Evolutionary conservation across 1,140 invertebrate species (phyloP).

Genomic region (Artemia franciscana): DNA sequence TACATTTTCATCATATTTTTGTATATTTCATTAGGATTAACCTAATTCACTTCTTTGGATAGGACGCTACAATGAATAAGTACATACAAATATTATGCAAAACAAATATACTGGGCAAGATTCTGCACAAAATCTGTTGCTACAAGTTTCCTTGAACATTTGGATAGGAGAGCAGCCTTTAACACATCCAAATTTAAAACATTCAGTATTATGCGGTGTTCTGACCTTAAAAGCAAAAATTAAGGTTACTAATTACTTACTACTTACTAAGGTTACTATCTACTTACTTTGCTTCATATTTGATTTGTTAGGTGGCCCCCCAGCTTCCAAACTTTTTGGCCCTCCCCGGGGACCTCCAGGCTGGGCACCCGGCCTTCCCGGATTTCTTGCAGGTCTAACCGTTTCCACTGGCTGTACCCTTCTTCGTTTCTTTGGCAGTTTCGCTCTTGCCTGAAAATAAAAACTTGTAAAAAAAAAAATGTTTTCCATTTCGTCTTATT

Average conservation of each 20-base stretch:
- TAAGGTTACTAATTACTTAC: background rate
- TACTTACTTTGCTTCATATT: background rate
- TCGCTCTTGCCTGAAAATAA: constrained; percentile 47
- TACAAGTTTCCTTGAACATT: background rate
- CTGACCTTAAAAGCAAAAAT: background rate
- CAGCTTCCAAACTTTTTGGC: constrained; percentile 11
- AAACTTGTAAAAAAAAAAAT: too few species aligned
- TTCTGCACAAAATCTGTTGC: too few species aligned
- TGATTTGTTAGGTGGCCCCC: background rate
- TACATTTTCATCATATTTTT: too few species aligned
- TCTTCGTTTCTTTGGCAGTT: constrained; percentile 59
- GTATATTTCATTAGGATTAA: too few species aligned
- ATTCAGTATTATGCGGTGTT: background rate
- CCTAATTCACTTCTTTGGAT: too few species aligned
- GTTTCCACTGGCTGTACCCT: constrained; percentile 59
- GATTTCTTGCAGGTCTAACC: constrained; percentile 33
- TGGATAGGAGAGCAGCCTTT: background rate
- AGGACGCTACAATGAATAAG: too few species aligned
- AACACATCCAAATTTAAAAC: background rate
- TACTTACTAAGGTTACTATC: background rate
- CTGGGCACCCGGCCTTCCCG: constrained; percentile 25
- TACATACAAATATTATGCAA: too few species aligned
- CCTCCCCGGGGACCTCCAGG: constrained; percentile 23
- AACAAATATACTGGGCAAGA: too few species aligned
- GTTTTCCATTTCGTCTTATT: too few species aligned